phyloP scores from a whole-genome alignment of 2,797 vertebrate genomes.

The Sebastes baramenuke region DNA sequence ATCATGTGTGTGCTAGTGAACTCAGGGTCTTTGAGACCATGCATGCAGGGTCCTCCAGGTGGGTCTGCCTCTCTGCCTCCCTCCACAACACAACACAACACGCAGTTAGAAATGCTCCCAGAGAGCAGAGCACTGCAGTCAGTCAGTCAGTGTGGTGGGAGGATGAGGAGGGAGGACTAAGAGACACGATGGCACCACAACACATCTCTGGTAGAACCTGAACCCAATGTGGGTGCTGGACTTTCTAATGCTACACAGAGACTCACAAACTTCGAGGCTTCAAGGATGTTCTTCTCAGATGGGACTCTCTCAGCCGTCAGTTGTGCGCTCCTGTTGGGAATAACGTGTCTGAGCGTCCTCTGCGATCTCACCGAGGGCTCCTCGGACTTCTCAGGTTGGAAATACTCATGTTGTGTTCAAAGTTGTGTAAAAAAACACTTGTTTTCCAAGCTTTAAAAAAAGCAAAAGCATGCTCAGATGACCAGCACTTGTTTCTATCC shows the following conservation, averaged over 20 bases:
- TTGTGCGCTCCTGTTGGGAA: conserved; percentile 82
- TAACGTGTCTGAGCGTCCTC: conserved; percentile 82
- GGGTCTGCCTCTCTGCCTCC: conserved; percentile 62
- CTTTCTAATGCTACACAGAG: conserved; percentile 61
- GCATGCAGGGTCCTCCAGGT: conserved; percentile 74
- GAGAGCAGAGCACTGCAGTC: conserved; percentile 2
- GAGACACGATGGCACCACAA: conserved; percentile 69
- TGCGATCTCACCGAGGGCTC: conserved; percentile 82
- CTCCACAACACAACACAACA: conserved; percentile 53
- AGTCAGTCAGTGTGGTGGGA: conserved; percentile 40
- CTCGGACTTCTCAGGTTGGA: conserved; percentile 88
- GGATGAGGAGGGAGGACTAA: conserved; percentile 66
- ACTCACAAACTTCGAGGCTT: conserved; percentile 67
- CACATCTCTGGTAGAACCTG: conserved; percentile 51
- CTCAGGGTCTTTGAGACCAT: conserved; percentile 76
- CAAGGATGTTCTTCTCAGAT: conserved; percentile 89
- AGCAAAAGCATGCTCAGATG: background rate
- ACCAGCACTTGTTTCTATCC: background rate
- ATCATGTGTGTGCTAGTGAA: background rate
- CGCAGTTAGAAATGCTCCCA: conserved; percentile 44
- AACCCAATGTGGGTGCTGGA: conserved; percentile 53
- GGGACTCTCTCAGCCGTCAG: conserved; percentile 81
- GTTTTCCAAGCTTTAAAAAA: background rate
- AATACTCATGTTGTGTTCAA: background rate
- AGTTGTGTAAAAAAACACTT: background rate